phyloP scores from a whole-genome alignment of 1,140 invertebrate genomes.

The Trachymyrmex cornetzi region DNA sequence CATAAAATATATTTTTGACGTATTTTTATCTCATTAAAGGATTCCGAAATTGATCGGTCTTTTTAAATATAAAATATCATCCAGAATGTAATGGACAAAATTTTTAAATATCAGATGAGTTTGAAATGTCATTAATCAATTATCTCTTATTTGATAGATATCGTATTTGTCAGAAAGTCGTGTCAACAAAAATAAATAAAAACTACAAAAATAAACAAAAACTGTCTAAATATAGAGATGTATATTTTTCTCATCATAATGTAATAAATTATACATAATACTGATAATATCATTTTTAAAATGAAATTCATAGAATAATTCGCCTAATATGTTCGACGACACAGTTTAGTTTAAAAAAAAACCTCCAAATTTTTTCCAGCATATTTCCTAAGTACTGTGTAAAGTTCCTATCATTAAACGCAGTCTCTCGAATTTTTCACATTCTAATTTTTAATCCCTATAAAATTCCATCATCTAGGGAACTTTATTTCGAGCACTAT shows the following conservation, averaged over 20 bases:
- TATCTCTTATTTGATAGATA: neutral
- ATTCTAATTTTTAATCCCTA: slow-evolving; percentile 28
- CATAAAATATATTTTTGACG: neutral
- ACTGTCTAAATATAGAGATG: neutral
- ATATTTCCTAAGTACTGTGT: neutral
- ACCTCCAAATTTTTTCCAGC: neutral
- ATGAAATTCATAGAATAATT: neutral
- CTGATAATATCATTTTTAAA: neutral
- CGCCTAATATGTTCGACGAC: neutral
- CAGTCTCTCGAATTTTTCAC: slow-evolving; percentile 31
- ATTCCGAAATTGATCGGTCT: neutral
- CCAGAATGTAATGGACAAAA: neutral
- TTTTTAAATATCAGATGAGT: neutral
- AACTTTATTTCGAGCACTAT: slow-evolving; percentile 2
- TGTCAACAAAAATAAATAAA: neutral
- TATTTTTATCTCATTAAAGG: neutral
- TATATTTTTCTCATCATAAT: neutral
- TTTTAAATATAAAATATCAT: neutral
- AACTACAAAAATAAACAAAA: neutral
- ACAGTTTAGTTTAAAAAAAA: neutral
- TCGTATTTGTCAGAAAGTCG: neutral
- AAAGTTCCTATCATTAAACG: slow-evolving; percentile 33
- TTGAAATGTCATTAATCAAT: neutral
- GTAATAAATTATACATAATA: neutral
- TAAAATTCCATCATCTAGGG: slow-evolving; percentile 29